These are phyloP conservation scores for Rhagoletis zephyria DNA, from an alignment of 1,140 invertebrate genomes.

Conservation along the genomic window DNA sequence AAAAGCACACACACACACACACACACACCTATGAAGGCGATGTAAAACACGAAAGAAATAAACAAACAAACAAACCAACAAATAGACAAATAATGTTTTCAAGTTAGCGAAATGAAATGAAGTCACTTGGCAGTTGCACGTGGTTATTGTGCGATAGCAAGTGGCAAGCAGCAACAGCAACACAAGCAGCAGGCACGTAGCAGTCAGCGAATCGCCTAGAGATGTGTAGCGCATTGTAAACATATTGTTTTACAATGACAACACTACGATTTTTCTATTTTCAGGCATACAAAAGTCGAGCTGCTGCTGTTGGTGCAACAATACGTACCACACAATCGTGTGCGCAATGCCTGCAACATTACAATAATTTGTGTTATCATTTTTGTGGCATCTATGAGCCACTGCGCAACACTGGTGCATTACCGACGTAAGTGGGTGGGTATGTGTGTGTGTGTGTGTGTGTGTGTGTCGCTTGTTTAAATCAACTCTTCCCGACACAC, in stretches of 20 bases:
- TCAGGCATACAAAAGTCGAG: no score
- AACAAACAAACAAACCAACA: constrained; percentile 38
- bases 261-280: neutral
- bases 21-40: neutral
- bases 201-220: neutral
- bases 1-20: no score
- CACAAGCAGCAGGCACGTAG: neutral
- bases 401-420: neutral
- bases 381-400: neutral
- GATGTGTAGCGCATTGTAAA: constrained; percentile 23
- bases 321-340: no score
- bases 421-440: neutral
- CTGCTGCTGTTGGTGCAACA: neutral
- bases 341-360: neutral
- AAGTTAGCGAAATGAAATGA: constrained; percentile 47
- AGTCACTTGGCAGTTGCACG: constrained; percentile 46
- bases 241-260: constrained; percentile 44
- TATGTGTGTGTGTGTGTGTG: neutral
- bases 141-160: neutral
- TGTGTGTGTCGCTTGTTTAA: neutral
- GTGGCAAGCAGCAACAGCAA: neutral
- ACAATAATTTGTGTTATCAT: constrained; percentile 34
- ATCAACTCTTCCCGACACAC: neutral
- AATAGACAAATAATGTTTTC: constrained; percentile 53
- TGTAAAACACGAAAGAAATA: neutral